These are phyloP conservation scores for Caenorhabditis brenneri DNA, from an alignment of 1,140 invertebrate genomes.

Conservation along the genomic window DNA sequence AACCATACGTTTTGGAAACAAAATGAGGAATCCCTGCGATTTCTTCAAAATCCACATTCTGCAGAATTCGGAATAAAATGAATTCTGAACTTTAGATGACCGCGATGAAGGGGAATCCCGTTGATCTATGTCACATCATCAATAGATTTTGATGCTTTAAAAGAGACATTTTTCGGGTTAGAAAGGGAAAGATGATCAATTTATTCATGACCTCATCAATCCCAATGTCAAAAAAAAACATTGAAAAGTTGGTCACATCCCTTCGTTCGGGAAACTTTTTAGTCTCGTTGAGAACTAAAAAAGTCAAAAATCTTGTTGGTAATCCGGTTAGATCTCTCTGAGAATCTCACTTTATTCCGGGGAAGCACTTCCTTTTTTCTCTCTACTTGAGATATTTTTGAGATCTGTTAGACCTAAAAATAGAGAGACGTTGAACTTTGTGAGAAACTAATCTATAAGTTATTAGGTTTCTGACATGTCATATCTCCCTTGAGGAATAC, in stretches of 20 bases:
- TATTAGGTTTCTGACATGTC: not conserved
- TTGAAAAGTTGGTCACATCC: not conserved
- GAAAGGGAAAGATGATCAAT: slow-evolving; percentile 19
- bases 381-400: not conserved
- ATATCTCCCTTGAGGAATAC: not conserved
- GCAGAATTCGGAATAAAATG: not conserved
- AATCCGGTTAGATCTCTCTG: slow-evolving; percentile 10
- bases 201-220: slow-evolving; percentile 42
- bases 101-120: not conserved
- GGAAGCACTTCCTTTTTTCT: not conserved
- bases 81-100: too few relatives aligned
- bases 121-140: not conserved
- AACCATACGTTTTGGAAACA: not conserved
- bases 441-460: slow-evolving; percentile 12
- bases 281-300: not conserved
- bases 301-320: not conserved
- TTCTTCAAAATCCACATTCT: not conserved
- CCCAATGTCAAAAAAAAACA: not conserved
- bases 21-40: not conserved
- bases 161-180: not conserved
- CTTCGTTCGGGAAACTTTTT: not conserved
- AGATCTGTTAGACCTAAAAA: not conserved
- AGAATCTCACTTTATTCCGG: too few relatives aligned
- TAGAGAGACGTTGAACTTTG: slow-evolving; percentile 7
- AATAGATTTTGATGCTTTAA: not conserved